These are phyloP conservation scores for Erinaceus europaeus DNA, from an alignment of 2,113 vertebrate genomes.

Conservation along the genomic window DNA sequence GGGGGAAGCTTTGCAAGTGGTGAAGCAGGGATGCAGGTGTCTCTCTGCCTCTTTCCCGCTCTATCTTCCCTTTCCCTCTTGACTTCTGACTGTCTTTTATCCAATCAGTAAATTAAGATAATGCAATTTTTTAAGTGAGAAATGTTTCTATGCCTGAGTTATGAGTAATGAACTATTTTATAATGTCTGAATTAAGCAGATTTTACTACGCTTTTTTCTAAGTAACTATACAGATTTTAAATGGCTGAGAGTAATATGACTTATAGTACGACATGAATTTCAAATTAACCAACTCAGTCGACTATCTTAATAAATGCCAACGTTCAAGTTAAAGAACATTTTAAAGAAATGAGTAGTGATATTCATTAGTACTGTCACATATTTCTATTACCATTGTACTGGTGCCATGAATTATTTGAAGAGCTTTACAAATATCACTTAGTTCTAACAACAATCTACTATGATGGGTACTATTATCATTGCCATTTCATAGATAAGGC, in stretches of 20 bases:
- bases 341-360: neutral
- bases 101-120: no score
- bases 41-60: no score
- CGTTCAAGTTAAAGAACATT: neutral
- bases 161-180: neutral
- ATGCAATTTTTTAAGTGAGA: neutral
- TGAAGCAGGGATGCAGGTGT: no score
- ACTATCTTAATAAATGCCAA: neutral
- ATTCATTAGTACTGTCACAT: neutral
- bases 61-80: no score
- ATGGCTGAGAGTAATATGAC: neutral
- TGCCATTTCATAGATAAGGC: neutral
- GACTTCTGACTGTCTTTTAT: no score
- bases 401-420: neutral
- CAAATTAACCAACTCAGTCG: neutral
- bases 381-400: neutral
- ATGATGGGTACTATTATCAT: neutral
- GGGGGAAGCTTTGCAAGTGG: no score
- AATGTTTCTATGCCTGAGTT: neutral
- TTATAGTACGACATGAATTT: neutral
- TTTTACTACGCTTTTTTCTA: neutral
- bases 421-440: neutral
- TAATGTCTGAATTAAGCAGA: constrained; percentile 18
- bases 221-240: neutral
- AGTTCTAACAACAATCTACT: neutral